These are phyloP conservation scores for Sceliomorpha sp. DNA, from an alignment of 2,888 invertebrate genomes.

Conservation along the genomic window DNA sequence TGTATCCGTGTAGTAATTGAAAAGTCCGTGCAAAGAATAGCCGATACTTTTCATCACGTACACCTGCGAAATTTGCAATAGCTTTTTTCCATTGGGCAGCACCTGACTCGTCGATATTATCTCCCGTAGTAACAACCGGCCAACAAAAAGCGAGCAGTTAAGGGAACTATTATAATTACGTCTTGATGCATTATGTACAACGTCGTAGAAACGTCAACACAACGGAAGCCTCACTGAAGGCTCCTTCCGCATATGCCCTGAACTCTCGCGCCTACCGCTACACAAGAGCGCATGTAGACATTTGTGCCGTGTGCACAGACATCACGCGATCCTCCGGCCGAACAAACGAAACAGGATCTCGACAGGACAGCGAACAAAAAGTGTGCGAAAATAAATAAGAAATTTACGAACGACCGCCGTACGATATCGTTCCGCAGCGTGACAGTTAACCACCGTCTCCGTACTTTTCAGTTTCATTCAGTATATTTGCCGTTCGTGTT, in stretches of 20 bases:
- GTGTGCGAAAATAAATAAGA: conserved; percentile 62
- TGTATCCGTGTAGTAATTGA: neutral
- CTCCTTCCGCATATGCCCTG: conserved; percentile 43
- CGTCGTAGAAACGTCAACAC: conserved; percentile 44
- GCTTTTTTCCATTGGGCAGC: too few relatives aligned
- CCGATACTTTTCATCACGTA: neutral
- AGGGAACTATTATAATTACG: conserved; percentile 39
- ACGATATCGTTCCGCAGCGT: conserved; percentile 5
- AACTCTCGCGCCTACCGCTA: conserved; percentile 22
- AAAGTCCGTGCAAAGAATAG: conserved; percentile 1
- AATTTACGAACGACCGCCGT: conserved; percentile 47
- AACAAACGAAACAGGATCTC: conserved; percentile 40
- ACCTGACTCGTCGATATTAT: conserved; percentile 31
- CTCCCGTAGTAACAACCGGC: conserved; percentile 29
- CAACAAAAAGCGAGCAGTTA: conserved; percentile 33
- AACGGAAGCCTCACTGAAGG: conserved; percentile 44
- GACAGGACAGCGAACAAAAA: conserved; percentile 47
- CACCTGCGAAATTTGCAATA: too few relatives aligned
- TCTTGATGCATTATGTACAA: conserved; percentile 40
- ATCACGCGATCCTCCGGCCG: conserved; percentile 53
- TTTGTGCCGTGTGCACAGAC: conserved; percentile 30
- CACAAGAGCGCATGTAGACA: conserved; percentile 32
- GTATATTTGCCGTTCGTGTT: too few relatives aligned
- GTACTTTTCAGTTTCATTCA: too few relatives aligned
- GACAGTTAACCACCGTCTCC: conserved; percentile 1